Base-by-base conservation (phyloP, 2,113 vertebrate species). In the Scolopax mira region DNA sequence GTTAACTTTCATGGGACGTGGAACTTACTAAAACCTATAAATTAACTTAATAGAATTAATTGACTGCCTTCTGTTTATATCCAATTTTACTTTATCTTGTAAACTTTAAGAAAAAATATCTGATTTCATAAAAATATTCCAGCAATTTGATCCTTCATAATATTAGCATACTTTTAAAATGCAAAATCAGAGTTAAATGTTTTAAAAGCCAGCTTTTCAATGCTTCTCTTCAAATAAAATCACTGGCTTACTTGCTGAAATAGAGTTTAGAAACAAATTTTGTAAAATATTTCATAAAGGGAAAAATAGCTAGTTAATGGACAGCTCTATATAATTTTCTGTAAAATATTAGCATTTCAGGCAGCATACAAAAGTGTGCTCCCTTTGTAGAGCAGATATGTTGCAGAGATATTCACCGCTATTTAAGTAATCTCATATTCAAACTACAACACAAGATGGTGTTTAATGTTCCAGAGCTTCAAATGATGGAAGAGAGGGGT, bases 101-200 rank as follows among this genome's bases (percentile, higher is more conserved):
- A 90, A 94, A 92, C 48, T 86, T 88, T 60, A 62, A 79, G 24
- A 13, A 51, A 84, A 90, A 64, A 66, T 12, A 75, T 55, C 82
- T 60, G 55, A 84, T 78, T 94, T 91, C 24, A 44, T 71, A 94
- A 64, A 88, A 92, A 80, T 88, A 93, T 95, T 89, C 64, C 15
- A 48, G 24, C 44, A 96, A 90, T 94, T 94, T 80, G 42, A 90
- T 94, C 88, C 39, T 66, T 92, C 49, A 13, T 10, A 18, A 41
- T 44, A 95, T 96, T 96, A 97, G 55, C 95, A 97, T 97, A 90
- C 88, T 78, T 96, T 94, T 94, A 88, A 95, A 96, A 95, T 96
- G 94, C 61, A 96, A 96, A 97, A 94, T 74, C 55, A 51, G 61
- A 97, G 64, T 80, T 66, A 70, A 83, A 93, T 51, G 27, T 88